These are phyloP conservation scores for Gadopsis marmoratus DNA, from an alignment of 2,797 vertebrate genomes.

Conservation along the genomic window DNA sequence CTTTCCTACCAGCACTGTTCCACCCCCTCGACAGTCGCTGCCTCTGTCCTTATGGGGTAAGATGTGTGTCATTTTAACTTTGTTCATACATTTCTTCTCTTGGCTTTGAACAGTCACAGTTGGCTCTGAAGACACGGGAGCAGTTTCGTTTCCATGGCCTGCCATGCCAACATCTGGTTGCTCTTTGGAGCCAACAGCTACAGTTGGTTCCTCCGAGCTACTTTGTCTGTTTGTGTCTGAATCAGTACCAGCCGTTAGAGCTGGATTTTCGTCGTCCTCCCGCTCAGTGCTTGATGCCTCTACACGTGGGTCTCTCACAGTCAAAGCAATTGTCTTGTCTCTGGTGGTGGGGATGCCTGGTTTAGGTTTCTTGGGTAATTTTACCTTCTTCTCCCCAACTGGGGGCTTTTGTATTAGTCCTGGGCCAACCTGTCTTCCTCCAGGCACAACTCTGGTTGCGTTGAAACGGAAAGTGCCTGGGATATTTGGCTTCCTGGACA, in stretches of 20 bases:
- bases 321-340: slow-evolving; percentile 24
- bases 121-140: slow-evolving; percentile 35
- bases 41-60: slow-evolving; percentile 47
- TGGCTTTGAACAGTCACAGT: slow-evolving; percentile 30
- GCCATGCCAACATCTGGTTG: slow-evolving; percentile 52
- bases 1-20: not conserved
- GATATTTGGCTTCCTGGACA: slow-evolving; percentile 51
- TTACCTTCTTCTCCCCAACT: not conserved
- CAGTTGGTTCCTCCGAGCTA: slow-evolving; percentile 36
- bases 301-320: slow-evolving; percentile 13
- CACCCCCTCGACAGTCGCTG: slow-evolving; percentile 41
- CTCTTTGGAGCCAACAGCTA: slow-evolving; percentile 32
- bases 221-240: slow-evolving; percentile 41
- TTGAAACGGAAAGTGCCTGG: slow-evolving; percentile 47
- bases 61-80: slow-evolving; percentile 71
- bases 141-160: slow-evolving; percentile 35
- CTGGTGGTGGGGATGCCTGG: slow-evolving; percentile 12
- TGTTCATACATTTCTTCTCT: slow-evolving; percentile 77
- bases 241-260: slow-evolving; percentile 28
- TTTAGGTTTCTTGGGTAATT: slow-evolving; percentile 30
- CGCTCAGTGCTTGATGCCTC: slow-evolving; percentile 22
- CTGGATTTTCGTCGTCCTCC: slow-evolving; percentile 9
- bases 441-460: slow-evolving; percentile 53
- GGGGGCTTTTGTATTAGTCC: slow-evolving; percentile 52
- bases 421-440: slow-evolving; percentile 20